Evolutionary conservation across 2,797 vertebrate genomes (phyloP).

Genomic region (Xenops minutus): DNA sequence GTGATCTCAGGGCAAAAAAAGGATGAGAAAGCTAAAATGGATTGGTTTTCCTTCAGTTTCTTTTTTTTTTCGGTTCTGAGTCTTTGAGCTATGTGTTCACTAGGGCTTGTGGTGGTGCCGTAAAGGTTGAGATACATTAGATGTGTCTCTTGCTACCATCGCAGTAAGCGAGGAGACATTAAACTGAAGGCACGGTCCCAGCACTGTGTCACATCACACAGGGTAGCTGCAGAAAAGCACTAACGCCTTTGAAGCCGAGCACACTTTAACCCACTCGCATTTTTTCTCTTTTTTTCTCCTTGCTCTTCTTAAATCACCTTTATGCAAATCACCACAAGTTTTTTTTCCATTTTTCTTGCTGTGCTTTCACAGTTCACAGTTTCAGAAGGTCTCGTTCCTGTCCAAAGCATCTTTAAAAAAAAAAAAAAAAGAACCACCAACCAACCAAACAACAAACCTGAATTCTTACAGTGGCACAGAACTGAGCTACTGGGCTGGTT

Average conservation of each 20-base stretch:
- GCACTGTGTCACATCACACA: not conserved
- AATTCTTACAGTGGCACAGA: not conserved
- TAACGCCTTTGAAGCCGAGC: not conserved
- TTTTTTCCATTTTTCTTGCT: not conserved
- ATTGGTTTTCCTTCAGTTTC: not conserved
- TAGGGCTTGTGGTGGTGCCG: not conserved
- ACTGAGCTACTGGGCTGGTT: not conserved
- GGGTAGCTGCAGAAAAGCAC: not conserved
- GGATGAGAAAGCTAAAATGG: not conserved
- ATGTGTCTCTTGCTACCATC: not conserved
- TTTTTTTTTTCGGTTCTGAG: not conserved
- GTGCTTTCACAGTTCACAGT: not conserved
- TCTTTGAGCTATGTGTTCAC: not conserved
- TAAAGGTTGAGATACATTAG: not conserved
- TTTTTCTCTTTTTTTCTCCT: not conserved
- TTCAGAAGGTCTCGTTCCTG: not conserved
- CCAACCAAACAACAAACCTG: fast-evolving
- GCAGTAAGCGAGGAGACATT: not conserved
- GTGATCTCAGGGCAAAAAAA: not conserved
- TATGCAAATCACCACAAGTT: not conserved
- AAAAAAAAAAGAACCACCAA: not conserved
- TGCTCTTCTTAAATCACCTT: not conserved
- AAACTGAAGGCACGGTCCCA: not conserved
- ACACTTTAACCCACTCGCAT: fast-evolving
- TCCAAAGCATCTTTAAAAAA: not conserved